Conservation (phyloP, 1,140 invertebrate genomes). For the Drusus annulatus region DNA sequence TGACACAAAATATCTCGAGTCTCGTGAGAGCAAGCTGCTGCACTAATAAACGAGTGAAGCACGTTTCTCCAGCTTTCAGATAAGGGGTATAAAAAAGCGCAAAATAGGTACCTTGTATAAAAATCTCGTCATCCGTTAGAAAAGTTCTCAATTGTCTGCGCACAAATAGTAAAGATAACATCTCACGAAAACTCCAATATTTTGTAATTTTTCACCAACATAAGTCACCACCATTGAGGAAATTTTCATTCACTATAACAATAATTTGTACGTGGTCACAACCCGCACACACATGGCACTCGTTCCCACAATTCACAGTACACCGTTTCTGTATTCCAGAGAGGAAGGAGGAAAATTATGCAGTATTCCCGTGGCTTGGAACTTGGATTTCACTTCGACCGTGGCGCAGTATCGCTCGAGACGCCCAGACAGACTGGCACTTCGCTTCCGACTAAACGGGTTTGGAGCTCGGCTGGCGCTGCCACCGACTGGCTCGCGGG, state of each 20-base stretch:
- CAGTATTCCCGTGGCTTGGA: background rate
- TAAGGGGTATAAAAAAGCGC: background rate
- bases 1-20: background rate
- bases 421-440: conserved; percentile 10
- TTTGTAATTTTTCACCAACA: conserved; percentile 15
- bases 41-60: background rate
- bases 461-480: background rate
- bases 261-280: conserved; percentile 20
- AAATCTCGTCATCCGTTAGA: conserved; percentile 55
- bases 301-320: conserved; percentile 2
- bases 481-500: background rate
- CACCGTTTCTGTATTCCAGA: background rate
- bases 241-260: background rate
- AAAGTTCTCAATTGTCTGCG: conserved; percentile 55
- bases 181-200: conserved; percentile 40
- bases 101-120: conserved; percentile 47
- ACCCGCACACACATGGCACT: conserved; percentile 12
- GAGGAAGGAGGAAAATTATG: background rate
- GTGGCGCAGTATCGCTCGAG: background rate
- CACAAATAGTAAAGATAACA: conserved; percentile 53
- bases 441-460: background rate
- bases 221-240: conserved; percentile 11
- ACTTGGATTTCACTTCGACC: background rate
- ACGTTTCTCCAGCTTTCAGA: background rate
- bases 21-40: background rate